phyloP scores from a whole-genome alignment of 2,888 invertebrate species.

The Lobophora halterata region DNA sequence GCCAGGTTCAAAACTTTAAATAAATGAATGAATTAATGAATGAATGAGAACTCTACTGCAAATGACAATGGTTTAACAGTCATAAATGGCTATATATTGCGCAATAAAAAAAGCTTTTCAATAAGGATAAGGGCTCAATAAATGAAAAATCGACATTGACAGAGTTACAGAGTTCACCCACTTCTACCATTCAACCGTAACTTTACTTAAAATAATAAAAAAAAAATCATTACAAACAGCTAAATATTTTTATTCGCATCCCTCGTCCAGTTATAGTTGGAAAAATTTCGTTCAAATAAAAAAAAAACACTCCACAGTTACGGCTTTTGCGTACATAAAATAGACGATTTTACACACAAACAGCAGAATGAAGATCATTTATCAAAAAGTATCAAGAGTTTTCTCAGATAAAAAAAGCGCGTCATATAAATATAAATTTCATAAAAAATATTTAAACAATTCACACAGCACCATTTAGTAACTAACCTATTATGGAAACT shows the following conservation, averaged over 20 bases:
- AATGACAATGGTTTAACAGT: too few species aligned
- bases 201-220: slow-evolving; percentile 42
- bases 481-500: too few species aligned
- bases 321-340: slow-evolving; percentile 64
- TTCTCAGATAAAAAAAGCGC: too few species aligned
- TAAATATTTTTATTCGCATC: slow-evolving; percentile 16
- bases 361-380: too few species aligned
- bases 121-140: slow-evolving; percentile 37
- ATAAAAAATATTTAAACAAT: too few species aligned
- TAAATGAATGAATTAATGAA: too few species aligned
- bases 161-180: slow-evolving; percentile 32
- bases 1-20: too few species aligned
- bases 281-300: slow-evolving; percentile 66
- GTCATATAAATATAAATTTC: too few species aligned
- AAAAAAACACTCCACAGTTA: slow-evolving; percentile 62
- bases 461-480: too few species aligned
- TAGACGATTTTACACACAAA: slow-evolving; percentile 70
- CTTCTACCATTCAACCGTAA: slow-evolving; percentile 40
- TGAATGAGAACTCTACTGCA: too few species aligned
- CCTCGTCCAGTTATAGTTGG: slow-evolving; percentile 18
- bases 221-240: slow-evolving; percentile 46
- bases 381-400: too few species aligned
- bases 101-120: slow-evolving; percentile 34
- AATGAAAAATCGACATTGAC: slow-evolving; percentile 42
- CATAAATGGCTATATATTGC: too few species aligned